Evolutionary conservation across 2,797 vertebrate species (phyloP).

Genomic region (Malurus splendens): DNA sequence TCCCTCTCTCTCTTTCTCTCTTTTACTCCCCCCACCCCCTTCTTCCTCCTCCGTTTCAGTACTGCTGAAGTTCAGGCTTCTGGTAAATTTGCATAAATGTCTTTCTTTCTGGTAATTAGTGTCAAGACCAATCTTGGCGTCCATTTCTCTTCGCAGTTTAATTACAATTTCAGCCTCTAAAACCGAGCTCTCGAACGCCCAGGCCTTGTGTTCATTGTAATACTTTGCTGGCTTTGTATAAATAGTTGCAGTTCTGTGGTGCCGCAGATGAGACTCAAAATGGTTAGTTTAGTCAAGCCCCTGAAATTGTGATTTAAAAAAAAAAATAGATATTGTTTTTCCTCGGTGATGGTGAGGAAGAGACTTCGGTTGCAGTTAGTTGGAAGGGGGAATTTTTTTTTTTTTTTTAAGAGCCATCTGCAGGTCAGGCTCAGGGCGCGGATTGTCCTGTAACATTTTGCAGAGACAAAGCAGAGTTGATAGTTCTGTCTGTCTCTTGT

Average conservation of each 20-base stretch:
- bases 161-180: slow-evolving; percentile 91
- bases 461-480: slow-evolving; percentile 72
- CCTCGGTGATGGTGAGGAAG: background rate
- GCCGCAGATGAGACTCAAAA: slow-evolving; percentile 29
- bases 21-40: background rate
- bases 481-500: slow-evolving; percentile 64
- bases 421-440: slow-evolving; percentile 61
- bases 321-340: background rate
- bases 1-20: slow-evolving; percentile 6
- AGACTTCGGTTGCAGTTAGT: background rate
- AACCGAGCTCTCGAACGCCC: slow-evolving; percentile 79
- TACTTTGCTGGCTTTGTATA: slow-evolving; percentile 75
- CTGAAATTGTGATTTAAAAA: background rate
- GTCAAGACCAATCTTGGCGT: slow-evolving; percentile 92
- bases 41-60: slow-evolving; percentile 37
- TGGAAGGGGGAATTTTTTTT: background rate
- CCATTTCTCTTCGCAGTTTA: slow-evolving; percentile 90
- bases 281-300: slow-evolving; percentile 16
- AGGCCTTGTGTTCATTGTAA: slow-evolving; percentile 74
- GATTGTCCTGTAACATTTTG: slow-evolving; percentile 66
- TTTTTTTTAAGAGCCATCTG: slow-evolving; percentile 51
- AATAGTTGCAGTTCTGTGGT: slow-evolving; percentile 59
- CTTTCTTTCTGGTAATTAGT: slow-evolving; percentile 95
- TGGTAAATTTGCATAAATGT: slow-evolving; percentile 90
- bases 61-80: slow-evolving; percentile 70